These are phyloP conservation scores for Bombus balteatus DNA, from an alignment of 1,140 invertebrate species.

Conservation along the genomic window DNA sequence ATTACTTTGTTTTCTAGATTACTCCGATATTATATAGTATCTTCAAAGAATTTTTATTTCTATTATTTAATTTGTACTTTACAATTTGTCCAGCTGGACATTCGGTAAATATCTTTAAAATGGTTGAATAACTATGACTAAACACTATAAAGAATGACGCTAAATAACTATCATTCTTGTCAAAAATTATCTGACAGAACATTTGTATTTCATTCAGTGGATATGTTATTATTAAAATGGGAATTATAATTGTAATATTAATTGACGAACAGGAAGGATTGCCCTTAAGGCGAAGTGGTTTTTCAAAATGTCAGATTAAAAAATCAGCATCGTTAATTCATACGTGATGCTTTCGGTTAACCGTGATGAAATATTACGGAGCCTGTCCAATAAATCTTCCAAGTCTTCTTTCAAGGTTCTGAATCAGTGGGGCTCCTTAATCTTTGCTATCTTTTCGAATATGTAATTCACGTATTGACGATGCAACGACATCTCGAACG, in stretches of 20 bases:
- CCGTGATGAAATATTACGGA: background rate
- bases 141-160: no score
- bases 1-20: no score
- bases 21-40: no score
- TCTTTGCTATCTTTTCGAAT: background rate
- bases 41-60: no score
- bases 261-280: background rate
- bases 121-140: no score
- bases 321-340: background rate
- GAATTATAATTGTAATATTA: background rate
- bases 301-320: conserved; percentile 1
- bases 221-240: background rate
- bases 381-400: background rate
- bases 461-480: background rate
- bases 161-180: no score
- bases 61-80: no score
- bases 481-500: background rate
- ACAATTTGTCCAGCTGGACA: no score
- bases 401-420: background rate
- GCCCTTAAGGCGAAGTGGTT: background rate
- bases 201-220: background rate
- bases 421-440: background rate
- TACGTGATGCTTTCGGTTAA: background rate
- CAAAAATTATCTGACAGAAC: no score
- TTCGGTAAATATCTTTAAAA: no score